Percentiles rank a stretch among this genome's conserved stretches.
Evolutionary conservation across 2,888 invertebrate genomes (phyloP).

Genomic region (Stenichneumon culpator): DNA sequence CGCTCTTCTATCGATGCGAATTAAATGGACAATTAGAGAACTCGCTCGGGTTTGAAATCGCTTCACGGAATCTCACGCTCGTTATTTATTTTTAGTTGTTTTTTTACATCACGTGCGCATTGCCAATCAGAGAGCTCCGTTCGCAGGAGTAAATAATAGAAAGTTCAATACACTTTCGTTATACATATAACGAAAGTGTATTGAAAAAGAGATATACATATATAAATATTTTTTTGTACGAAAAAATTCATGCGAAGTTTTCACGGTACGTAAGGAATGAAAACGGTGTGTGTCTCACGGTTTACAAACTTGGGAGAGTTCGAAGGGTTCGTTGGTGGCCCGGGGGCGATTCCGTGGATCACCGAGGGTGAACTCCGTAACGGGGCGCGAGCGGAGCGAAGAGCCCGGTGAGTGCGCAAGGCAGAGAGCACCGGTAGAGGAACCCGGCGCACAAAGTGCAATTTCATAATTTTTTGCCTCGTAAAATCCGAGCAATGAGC

Average conservation of each 20-base stretch:
- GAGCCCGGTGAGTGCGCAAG: slow-evolving; percentile 40
- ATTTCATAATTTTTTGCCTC: slow-evolving; percentile 84
- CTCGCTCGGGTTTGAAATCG: slow-evolving; percentile 40
- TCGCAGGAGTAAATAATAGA: slow-evolving; percentile 51
- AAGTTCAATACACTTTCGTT: slow-evolving; percentile 48
- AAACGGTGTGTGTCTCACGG: not conserved
- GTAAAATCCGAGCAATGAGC: slow-evolving; percentile 84
- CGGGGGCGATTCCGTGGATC: slow-evolving; percentile 19
- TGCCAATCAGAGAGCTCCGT: not conserved
- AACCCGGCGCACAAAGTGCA: slow-evolving; percentile 80
- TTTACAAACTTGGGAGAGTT: slow-evolving; percentile 38
- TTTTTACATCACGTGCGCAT: not conserved
- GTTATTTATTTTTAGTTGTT: not conserved
- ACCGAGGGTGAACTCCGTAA: slow-evolving; percentile 63
- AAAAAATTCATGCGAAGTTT: not conserved
- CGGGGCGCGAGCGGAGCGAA: slow-evolving; percentile 55
- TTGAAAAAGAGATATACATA: too few species aligned
- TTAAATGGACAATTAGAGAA: slow-evolving; percentile 66
- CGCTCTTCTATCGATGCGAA: slow-evolving; percentile 63
- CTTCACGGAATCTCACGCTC: slow-evolving; percentile 49
- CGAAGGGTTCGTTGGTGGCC: slow-evolving; percentile 50
- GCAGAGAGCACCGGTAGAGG: slow-evolving; percentile 31
- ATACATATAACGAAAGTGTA: not conserved
- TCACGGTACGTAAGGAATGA: not conserved
- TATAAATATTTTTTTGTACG: not conserved